Evolutionary conservation across 2,888 invertebrate species (phyloP).

Genomic region (Molanna angustata): DNA sequence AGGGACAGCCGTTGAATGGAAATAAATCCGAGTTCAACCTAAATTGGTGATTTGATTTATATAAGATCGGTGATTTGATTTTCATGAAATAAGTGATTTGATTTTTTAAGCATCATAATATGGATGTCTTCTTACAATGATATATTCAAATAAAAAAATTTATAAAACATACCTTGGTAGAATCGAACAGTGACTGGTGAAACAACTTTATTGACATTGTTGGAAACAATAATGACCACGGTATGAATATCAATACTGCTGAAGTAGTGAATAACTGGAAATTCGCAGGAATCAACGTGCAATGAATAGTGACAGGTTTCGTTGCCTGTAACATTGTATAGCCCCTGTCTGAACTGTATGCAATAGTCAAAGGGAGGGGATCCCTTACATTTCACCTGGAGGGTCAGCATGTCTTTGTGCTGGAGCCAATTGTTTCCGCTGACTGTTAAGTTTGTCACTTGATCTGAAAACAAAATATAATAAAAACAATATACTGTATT

Average conservation of each 20-base stretch:
- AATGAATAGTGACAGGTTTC: conserved; percentile 62
- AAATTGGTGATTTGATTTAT: no score
- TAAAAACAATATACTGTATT: no score
- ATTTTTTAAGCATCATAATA: no score
- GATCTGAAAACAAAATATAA: conserved; percentile 60
- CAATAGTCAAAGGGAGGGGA: conserved; percentile 74
- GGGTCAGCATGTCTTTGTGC: conserved; percentile 71
- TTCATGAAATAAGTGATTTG: no score
- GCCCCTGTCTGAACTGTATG: conserved; percentile 59
- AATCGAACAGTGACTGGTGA: conserved; percentile 74
- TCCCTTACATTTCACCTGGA: conserved; percentile 72
- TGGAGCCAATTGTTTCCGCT: conserved; percentile 80
- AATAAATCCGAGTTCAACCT: no score
- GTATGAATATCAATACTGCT: conserved; percentile 68
- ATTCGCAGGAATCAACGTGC: conserved; percentile 54
- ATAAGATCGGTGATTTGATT: no score
- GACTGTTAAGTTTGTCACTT: conserved; percentile 66
- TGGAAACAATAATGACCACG: conserved; percentile 73
- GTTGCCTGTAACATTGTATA: conserved; percentile 71
- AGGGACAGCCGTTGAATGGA: no score
- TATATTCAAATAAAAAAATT: no score
- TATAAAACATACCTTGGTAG: conserved; percentile 78
- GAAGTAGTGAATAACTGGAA: conserved; percentile 67
- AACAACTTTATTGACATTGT: conserved; percentile 69
- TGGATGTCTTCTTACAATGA: no score